Evolutionary conservation across 2,113 vertebrate genomes (phyloP).

Genomic region (Semnopithecus entellus): DNA sequence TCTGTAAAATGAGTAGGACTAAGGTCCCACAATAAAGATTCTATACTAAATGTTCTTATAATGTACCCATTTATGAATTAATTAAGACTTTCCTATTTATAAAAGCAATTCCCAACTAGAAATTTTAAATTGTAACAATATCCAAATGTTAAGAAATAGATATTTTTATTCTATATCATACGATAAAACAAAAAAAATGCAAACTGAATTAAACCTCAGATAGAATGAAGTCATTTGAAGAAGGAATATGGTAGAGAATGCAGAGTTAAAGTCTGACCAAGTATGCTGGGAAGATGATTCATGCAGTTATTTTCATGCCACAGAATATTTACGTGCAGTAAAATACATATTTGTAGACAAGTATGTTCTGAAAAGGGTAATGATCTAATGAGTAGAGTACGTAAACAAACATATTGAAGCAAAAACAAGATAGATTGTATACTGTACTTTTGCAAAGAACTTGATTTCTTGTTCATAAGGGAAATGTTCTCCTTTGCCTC

Average conservation of each 20-base stretch:
- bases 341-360: constrained; percentile 33
- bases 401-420: constrained; percentile 49
- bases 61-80: background rate
- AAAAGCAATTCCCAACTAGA: background rate
- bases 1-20: background rate
- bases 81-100: background rate
- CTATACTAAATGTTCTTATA: background rate
- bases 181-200: background rate
- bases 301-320: constrained; percentile 1
- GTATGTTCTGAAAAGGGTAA: background rate
- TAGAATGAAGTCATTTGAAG: background rate
- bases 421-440: constrained; percentile 67
- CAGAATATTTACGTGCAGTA: background rate
- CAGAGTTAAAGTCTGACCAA: background rate
- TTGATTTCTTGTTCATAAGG: constrained; percentile 97
- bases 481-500: constrained; percentile 90
- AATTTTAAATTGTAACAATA: background rate
- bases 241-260: background rate
- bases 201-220: background rate
- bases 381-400: background rate
- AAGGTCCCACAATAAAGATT: background rate
- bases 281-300: background rate
- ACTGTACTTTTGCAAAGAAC: constrained; percentile 97
- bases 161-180: background rate
- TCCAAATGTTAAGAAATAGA: background rate